Base-by-base conservation (phyloP, 2,113 vertebrate species). In the Tauraco erythrolophus region DNA sequence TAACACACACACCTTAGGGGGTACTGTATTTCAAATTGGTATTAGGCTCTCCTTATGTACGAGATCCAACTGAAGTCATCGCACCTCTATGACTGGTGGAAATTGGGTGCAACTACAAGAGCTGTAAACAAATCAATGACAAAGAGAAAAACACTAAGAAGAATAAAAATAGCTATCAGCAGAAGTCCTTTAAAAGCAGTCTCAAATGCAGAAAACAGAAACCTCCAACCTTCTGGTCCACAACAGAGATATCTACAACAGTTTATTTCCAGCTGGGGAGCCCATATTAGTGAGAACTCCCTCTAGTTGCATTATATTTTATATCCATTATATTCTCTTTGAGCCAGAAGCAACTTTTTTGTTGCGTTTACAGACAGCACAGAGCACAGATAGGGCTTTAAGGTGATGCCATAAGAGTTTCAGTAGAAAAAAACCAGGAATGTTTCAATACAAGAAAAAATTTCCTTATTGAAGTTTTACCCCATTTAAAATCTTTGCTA, bases 311-410 rank as follows among this genome's bases (percentile, higher is more conserved):
- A 33, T 91, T 95, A 43, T 77, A 31, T 66, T 41, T 62, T 41
- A 62, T 45, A 46, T 77, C 77, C 41, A 35, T 33, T 58, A 58
- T 58, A 82, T 69, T 87, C 21, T 89, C 54, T 91, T 78, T 79
- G 65, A 77, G 54, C 39, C 72, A 91, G 79, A 88, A 96, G 53
- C 22, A 88, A 76, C 57, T 46, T 84, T 88, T 89, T 82, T 82
- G 37, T 75, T 84, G 69, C 69, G 88, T 91, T 96, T 96, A 81
- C 33, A 90, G 70, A 54, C 51, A 94, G 62, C 89, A 88, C 27
- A 48, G 79, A 87, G 72, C 79, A 94, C 46, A 86, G 51, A 14
- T 53, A 86, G 24, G 45, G 65, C 69, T 91, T 75, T 84, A 56
- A 89, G 74, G 60, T 56, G 56, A 74, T 71, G 41, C 31, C 7